Conservation (phyloP, 2,888 invertebrate species). For the Empis livida region DNA sequence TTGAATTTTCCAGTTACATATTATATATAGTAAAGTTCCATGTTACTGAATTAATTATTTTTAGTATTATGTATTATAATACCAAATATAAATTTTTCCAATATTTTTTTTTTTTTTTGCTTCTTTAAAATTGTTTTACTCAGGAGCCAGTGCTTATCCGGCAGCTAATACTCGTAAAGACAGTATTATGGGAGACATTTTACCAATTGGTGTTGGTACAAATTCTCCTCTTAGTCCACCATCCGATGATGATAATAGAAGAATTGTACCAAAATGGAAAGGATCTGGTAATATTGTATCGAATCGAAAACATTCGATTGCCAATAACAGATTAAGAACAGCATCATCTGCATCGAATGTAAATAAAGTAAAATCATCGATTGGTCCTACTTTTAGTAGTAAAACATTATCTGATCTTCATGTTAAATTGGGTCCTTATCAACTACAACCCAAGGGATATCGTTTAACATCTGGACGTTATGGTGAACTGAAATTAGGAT, state of each 20-base stretch:
- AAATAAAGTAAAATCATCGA: slow-evolving; percentile 16
- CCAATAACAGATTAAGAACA: slow-evolving; percentile 22
- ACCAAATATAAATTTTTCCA: no score
- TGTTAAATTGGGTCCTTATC: slow-evolving; percentile 59
- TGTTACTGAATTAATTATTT: no score
- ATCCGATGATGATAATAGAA: slow-evolving; percentile 39
- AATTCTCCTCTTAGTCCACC: slow-evolving; percentile 47
- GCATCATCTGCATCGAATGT: slow-evolving; percentile 31
- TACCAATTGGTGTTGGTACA: slow-evolving; percentile 33
- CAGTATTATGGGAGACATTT: slow-evolving; percentile 42
- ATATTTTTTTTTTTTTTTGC: no score
- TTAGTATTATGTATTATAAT: no score
- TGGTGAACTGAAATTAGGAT: slow-evolving; percentile 76
- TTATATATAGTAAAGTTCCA: not conserved
- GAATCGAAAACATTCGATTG: slow-evolving; percentile 26
- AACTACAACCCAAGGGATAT: slow-evolving; percentile 65
- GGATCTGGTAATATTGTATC: slow-evolving; percentile 28
- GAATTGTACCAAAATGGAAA: slow-evolving; percentile 29
- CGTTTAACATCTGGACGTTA: slow-evolving; percentile 53
- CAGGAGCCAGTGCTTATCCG: slow-evolving; percentile 28
- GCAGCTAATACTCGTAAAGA: slow-evolving; percentile 39
- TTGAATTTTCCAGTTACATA: no score
- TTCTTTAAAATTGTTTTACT: not conserved
- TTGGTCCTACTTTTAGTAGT: slow-evolving; percentile 15
- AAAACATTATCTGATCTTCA: slow-evolving; percentile 17